Evolutionary conservation across 2,113 vertebrate genomes (phyloP).

Genomic region (Nanger granti): DNA sequence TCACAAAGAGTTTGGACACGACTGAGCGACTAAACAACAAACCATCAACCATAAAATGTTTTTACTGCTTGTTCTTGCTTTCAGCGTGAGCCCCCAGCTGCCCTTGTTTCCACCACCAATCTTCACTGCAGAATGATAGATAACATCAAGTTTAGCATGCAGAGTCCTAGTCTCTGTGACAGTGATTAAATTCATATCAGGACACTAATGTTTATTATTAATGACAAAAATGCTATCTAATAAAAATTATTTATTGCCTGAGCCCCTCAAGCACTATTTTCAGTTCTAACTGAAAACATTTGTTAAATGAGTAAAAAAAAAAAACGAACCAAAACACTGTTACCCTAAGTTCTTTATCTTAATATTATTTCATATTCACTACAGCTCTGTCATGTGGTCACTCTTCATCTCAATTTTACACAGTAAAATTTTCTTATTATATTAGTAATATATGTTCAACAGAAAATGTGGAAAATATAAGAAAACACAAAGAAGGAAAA

Average conservation of each 20-base stretch:
- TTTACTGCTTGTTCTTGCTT: background rate
- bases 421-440: background rate
- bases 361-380: background rate
- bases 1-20: background rate
- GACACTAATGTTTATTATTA: background rate
- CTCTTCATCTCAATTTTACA: background rate
- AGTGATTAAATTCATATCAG: background rate
- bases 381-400: background rate
- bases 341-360: background rate
- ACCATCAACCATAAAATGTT: background rate
- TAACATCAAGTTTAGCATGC: background rate
- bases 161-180: background rate
- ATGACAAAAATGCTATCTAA: background rate
- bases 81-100: background rate
- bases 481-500: background rate
- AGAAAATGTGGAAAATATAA: background rate
- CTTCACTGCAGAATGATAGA: background rate
- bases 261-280: background rate
- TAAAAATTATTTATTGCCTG: background rate
- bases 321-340: background rate
- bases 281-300: background rate
- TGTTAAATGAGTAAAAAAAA: background rate
- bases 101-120: background rate
- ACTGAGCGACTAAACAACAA: background rate
- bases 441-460: background rate